Evolutionary conservation across 2,113 vertebrate genomes (phyloP).

Genomic region (Neoarius graeffei): DNA sequence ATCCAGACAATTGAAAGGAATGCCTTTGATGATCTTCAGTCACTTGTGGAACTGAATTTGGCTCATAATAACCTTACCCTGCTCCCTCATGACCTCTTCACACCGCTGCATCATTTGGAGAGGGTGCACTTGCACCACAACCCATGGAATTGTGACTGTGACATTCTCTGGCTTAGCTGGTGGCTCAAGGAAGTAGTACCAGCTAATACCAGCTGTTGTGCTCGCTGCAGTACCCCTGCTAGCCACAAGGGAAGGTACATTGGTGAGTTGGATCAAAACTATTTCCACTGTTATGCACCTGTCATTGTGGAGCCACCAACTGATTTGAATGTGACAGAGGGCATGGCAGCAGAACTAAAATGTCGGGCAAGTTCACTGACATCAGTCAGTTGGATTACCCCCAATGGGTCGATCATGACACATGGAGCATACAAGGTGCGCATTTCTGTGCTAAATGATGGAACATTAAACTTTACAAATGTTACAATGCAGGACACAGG

Average conservation of each 20-base stretch:
- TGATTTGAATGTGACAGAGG: constrained; percentile 97
- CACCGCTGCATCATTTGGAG: constrained; percentile 92
- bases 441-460: constrained; percentile 95
- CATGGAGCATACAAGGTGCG: constrained; percentile 94
- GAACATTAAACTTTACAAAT: constrained; percentile 97
- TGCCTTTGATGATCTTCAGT: constrained; percentile 97
- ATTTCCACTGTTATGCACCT: constrained; percentile 96
- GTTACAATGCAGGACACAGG: constrained; percentile 98
- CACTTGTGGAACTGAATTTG: constrained; percentile 95
- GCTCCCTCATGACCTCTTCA: constrained; percentile 98
- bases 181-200: constrained; percentile 99
- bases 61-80: constrained; percentile 98
- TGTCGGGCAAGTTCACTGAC: constrained; percentile 94
- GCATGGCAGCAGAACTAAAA: constrained; percentile 95
- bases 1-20: constrained; percentile 98
- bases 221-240: constrained; percentile 89
- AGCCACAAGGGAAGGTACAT: constrained; percentile 95
- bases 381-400: constrained; percentile 98
- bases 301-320: constrained; percentile 97
- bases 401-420: constrained; percentile 96
- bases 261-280: constrained; percentile 95
- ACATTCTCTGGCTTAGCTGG: constrained; percentile 98
- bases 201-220: constrained; percentile 97
- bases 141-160: constrained; percentile 99
- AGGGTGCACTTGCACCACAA: constrained; percentile 98